A percentile compares a stretch with the other conserved stretches of the same genome.
Evolutionary conservation across 1,140 invertebrate genomes (phyloP).

Genomic region (Drosophila burlai): DNA sequence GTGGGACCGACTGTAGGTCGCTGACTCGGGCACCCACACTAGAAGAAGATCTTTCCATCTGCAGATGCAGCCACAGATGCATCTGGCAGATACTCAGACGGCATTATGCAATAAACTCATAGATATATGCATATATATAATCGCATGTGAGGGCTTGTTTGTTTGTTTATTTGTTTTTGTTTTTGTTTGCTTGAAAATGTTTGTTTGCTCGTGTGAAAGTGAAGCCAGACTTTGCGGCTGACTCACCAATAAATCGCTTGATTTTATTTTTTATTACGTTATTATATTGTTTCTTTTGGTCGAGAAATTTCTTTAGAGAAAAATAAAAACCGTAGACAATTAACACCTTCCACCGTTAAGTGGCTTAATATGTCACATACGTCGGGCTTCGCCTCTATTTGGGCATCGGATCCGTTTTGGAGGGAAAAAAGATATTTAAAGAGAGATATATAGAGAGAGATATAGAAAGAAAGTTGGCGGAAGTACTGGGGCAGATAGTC

Average conservation of each 20-base stretch:
- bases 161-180: slow-evolving; percentile 19
- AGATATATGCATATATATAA: slow-evolving; percentile 6
- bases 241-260: slow-evolving; percentile 30
- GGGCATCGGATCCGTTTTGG: slow-evolving; percentile 28
- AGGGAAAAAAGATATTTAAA: neutral
- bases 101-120: slow-evolving; percentile 52
- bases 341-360: slow-evolving; percentile 69
- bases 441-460: slow-evolving; percentile 9
- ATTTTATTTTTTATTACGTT: slow-evolving; percentile 17
- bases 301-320: slow-evolving; percentile 45
- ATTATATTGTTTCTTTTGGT: slow-evolving; percentile 14
- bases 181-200: slow-evolving; percentile 34
- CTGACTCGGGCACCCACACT: slow-evolving; percentile 49
- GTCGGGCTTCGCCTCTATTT: slow-evolving; percentile 32
- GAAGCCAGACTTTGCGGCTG: slow-evolving; percentile 17
- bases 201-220: slow-evolving; percentile 59
- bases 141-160: slow-evolving; percentile 39
- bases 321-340: slow-evolving; percentile 32
- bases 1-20: slow-evolving; percentile 62
- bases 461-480: slow-evolving; percentile 63
- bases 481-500: slow-evolving; percentile 53
- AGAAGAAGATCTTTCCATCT: slow-evolving; percentile 7
- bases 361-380: slow-evolving; percentile 66
- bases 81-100: slow-evolving; percentile 29
- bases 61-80: slow-evolving; percentile 25